These are phyloP conservation scores for Tenebrio molitor DNA, from an alignment of 1,140 invertebrate species.

Conservation along the genomic window DNA sequence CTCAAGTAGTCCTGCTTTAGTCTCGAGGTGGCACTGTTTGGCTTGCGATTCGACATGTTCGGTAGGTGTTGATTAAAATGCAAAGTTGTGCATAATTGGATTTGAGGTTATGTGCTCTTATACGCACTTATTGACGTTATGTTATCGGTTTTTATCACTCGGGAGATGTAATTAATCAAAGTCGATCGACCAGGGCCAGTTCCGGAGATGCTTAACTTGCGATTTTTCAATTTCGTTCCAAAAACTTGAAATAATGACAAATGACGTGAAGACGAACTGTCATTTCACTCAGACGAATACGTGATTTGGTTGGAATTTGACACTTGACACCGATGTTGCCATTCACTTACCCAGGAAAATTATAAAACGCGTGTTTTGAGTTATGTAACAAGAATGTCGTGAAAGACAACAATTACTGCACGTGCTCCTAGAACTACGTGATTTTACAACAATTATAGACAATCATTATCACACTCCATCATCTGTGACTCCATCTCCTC, in stretches of 20 bases:
- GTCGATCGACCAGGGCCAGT: not conserved
- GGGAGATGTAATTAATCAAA: conserved; percentile 6
- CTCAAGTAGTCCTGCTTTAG: conserved; percentile 96
- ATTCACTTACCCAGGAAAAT: too few species aligned
- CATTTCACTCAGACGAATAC: not conserved
- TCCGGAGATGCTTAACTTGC: not conserved
- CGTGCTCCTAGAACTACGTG: too few species aligned
- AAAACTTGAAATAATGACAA: conserved; percentile 12
- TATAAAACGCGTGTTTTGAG: too few species aligned
- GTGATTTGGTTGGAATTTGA: too few species aligned
- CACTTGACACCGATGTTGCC: too few species aligned
- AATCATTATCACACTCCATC: too few species aligned
- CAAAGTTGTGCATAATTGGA: conserved; percentile 6
- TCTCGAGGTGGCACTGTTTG: conserved; percentile 83
- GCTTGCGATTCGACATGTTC: conserved; percentile 66
- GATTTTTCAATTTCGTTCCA: conserved; percentile 27
- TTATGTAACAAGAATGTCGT: too few species aligned
- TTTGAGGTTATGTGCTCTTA: conserved; percentile 14
- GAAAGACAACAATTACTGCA: too few species aligned
- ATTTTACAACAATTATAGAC: too few species aligned
- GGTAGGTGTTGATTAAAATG: not conserved
- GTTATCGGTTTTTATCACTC: conserved; percentile 11
- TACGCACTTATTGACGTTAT: not conserved
- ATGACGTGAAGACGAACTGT: conserved; percentile 24
- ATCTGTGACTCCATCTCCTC: too few species aligned